Conservation (phyloP, 92 coral and sea anemone genomes). For the Epizoanthus rinbou region DNA sequence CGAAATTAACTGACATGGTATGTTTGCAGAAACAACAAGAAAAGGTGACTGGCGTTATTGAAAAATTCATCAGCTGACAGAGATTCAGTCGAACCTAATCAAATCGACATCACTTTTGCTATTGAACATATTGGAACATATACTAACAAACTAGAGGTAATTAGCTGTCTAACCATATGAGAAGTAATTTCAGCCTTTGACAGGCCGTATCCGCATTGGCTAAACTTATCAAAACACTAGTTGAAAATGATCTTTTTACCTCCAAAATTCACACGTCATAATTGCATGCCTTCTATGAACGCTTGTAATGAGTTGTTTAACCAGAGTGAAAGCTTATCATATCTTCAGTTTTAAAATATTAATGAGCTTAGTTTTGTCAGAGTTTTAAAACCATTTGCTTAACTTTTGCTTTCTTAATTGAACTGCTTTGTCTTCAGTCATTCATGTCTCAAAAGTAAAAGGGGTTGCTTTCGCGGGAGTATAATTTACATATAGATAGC, state of each 20-base stretch:
- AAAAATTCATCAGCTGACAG: conserved; percentile 51
- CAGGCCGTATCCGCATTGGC: conserved; percentile 36
- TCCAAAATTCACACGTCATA: conserved; percentile 47
- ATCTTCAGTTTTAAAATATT: conserved; percentile 44
- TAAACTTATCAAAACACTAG: conserved; percentile 35
- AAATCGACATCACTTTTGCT: conserved; percentile 45
- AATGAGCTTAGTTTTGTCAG: conserved; percentile 46
- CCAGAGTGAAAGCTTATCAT: conserved; percentile 41
- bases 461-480: conserved; percentile 20
- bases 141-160: conserved; percentile 39
- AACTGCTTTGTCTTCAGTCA: conserved; percentile 18
- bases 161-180: conserved; percentile 32
- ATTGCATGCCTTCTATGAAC: conserved; percentile 39
- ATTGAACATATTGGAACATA: conserved; percentile 41
- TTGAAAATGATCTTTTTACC: conserved; percentile 47
- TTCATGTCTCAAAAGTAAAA: conserved; percentile 25
- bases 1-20: conserved; percentile 45
- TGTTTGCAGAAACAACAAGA: conserved; percentile 50
- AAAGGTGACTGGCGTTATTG: conserved; percentile 45
- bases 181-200: conserved; percentile 31
- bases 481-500: conserved; percentile 45
- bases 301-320: conserved; percentile 47
- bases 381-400: conserved; percentile 42
- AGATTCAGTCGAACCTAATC: conserved; percentile 43
- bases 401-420: conserved; percentile 37